Evolutionary conservation across 2,113 vertebrate species (phyloP), one percentile per base, ranked within the genome.

Genomic region (Indicator indicator): DNA sequence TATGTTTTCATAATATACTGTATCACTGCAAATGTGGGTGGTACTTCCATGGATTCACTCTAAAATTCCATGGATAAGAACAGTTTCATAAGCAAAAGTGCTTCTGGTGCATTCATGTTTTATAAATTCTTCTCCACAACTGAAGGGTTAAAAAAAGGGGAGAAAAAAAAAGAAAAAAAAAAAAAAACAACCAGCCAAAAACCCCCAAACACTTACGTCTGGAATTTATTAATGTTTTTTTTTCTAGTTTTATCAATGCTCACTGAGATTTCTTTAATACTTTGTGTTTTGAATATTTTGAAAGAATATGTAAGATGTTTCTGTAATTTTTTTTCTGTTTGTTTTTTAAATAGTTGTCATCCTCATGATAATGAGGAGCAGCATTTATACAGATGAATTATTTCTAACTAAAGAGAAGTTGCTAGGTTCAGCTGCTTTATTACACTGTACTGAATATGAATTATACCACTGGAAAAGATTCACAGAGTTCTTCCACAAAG

Each of bases 291-390:
- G 55, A 92, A 55, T 89, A 88, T 78, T 97, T 95, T 87, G 95
- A 84, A 90, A 93, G 67, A 52, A 87, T 55, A 44, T 84, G 48
- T 83, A 94, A 93, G 80, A 75, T 59, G 58, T 5, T n/a, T 19
- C 7, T 21, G 38, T 55, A 13, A 36, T 36, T 80, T 71, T 88
- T 91, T n/a, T 16, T 17, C n/a, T 6, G 4, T 73, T 90, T 93
- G 69, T 88, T 97, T 97, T 92, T 75, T 78, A 89, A 95, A 92
- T 77, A 97, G 62, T 52, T 92, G 59, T 84, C 65, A 87, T 95
- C 54, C 60, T 93, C 78, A 59, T 90, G 78, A 94, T 95, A 88
- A 94, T 82, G 74, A 95, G 80, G 54, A 85, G 58, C 59, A 88
- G 58, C 44, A 69, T 96, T 97, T 93, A 77, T 84, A 95, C 38